Conservation (phyloP, 30 jellyfish, hydroid and myxozoan species). For the Pelagia noctiluca region DNA sequence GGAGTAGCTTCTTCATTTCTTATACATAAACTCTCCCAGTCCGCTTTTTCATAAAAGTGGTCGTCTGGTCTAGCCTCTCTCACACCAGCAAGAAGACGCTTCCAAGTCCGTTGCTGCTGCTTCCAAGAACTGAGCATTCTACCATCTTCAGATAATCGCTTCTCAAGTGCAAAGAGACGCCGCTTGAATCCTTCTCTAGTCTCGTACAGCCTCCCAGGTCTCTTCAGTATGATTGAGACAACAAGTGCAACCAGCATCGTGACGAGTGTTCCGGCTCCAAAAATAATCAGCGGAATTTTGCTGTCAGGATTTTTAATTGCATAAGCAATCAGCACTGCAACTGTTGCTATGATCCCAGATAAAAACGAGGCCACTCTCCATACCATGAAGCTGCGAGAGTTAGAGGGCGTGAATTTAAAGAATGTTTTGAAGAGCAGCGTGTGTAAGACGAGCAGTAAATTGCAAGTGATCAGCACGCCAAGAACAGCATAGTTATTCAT, state of each 20-base stretch:
- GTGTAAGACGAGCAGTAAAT: conserved; percentile 39
- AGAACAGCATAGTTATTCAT: conserved; percentile 53
- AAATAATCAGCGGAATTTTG: conserved; percentile 73
- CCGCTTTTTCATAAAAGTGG: conserved; percentile 41
- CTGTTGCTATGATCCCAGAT: conserved; percentile 52
- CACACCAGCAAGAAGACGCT: conserved; percentile 54
- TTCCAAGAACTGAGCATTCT: conserved; percentile 77
- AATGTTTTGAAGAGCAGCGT: conserved; percentile 66
- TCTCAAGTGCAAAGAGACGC: conserved; percentile 58
- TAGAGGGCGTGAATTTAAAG: conserved; percentile 71
- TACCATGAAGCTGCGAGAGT: conserved; percentile 68
- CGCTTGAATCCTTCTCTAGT: conserved; percentile 70
- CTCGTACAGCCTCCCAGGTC: conserved; percentile 28
- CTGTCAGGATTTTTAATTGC: conserved; percentile 44
- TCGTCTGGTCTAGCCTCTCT: conserved; percentile 85
- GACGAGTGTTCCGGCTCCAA: conserved; percentile 65
- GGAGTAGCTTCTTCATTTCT: conserved; percentile 10
- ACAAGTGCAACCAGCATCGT: conserved; percentile 46
- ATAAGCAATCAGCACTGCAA: conserved; percentile 71
- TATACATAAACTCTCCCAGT: conserved; percentile 45
- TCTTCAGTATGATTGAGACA: conserved; percentile 56
- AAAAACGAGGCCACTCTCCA: conserved; percentile 92
- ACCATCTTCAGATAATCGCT: conserved; percentile 49
- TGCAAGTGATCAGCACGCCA: conserved; percentile 53
- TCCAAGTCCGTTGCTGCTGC: conserved; percentile 64